Evolutionary conservation across 2,797 vertebrate genomes (phyloP), one percentile per base, ranked within the genome.

Genomic region (Hydrocynus forskahlii): DNA sequence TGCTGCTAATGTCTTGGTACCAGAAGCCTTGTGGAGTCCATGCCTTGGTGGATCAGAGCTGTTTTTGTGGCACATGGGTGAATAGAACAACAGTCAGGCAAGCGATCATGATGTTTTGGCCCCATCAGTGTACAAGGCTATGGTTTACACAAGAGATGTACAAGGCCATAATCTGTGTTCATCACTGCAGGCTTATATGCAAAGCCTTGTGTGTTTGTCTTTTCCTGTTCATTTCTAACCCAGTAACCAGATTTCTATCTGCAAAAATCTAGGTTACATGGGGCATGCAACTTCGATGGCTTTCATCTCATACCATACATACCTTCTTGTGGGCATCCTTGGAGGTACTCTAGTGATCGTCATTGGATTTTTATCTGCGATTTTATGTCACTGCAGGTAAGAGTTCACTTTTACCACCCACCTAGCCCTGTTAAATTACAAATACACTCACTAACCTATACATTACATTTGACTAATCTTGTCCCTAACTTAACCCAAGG

Each of bases 291-390:
- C 86, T 83, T 89, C 91, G 14, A 88, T 95, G 91, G 96, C 98
- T 75, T 95, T 98, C 88, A 87, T 96, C 64, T 93, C 95, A 9
- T 95, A 97, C 89, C 96, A 98, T 89, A 96, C 96, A 0, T 93
- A 96, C 89, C 94, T 98, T 89, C 91, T 98, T 79, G 92, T 95
- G 19, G 97, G 96, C 85, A 96, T 97, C 83, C 90, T 98, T 88
- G 97, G 95, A 89, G 97, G 94, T 80, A 97, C 95, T 7, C 84
- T 97, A 62, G 88, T 94, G 71, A 91, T 96, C 21, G 92, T 97
- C 78, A 80, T 97, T 48, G 97, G 95, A 80, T 95, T 97, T 88
- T 94, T 98, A 76, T 92, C 94, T 81, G 88, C 97, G 87, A 92
- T 98, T 73, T 93, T 95, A 76, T 94, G 94, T 87, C 92, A 94